A percentile compares a stretch with the other conserved stretches of the same genome.
Conservation (phyloP, 2,797 vertebrate genomes). For the Onychomys leucogaster region DNA sequence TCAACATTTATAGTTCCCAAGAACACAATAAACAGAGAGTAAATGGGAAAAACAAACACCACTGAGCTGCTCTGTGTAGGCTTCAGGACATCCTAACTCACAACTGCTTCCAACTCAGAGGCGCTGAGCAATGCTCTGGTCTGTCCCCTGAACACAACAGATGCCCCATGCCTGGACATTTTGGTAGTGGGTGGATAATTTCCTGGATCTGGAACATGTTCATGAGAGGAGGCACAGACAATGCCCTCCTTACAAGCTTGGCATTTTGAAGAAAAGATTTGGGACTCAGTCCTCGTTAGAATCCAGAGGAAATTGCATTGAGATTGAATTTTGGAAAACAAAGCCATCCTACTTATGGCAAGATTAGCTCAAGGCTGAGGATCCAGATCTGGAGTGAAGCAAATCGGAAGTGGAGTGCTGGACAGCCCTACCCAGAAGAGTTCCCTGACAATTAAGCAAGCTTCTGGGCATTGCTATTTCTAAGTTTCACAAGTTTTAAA, state of each 20-base stretch:
- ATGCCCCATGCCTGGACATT: conserved; percentile 64
- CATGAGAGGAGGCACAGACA: conserved; percentile 30
- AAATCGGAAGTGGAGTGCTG: conserved; percentile 12
- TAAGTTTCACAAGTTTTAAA: conserved; percentile 30
- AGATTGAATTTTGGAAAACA: conserved; percentile 67
- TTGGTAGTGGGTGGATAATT: conserved; percentile 72
- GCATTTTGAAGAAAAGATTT: conserved; percentile 64
- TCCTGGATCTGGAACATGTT: conserved; percentile 67
- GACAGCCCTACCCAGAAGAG: background rate
- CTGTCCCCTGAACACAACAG: conserved; percentile 55
- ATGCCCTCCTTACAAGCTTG: conserved; percentile 55
- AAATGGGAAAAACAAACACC: conserved; percentile 38
- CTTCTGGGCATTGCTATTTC: conserved; percentile 1
- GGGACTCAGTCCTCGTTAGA: conserved; percentile 31
- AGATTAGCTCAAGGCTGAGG: conserved; percentile 60
- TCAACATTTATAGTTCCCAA: conserved; percentile 47
- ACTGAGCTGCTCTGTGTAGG: background rate
- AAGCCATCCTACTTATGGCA: conserved; percentile 46
- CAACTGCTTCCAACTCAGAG: background rate
- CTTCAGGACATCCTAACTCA: background rate
- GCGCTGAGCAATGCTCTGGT: conserved; percentile 24
- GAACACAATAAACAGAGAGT: conserved; percentile 41
- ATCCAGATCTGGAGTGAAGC: background rate
- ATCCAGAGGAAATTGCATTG: conserved; percentile 33
- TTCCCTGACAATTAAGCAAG: background rate